These are phyloP conservation scores for Ctenicera cuprea DNA, from an alignment of 2,888 invertebrate species.

Conservation along the genomic window DNA sequence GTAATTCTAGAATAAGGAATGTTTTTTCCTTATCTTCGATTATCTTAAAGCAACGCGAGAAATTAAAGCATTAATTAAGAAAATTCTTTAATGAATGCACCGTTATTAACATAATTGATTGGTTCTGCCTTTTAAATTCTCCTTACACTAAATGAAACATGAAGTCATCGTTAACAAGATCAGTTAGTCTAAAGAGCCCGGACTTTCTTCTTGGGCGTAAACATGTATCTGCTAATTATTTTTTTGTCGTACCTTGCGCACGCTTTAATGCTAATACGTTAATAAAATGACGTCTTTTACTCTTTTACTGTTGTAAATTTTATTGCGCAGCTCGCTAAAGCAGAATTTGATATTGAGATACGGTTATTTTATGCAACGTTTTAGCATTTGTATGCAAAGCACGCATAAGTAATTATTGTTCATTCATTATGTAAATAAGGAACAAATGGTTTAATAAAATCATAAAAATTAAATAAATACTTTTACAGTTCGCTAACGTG, in stretches of 20 bases:
- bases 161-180: constrained; percentile 33
- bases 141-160: constrained; percentile 31
- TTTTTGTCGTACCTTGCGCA: not conserved
- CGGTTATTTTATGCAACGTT: constrained; percentile 21
- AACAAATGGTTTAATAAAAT: constrained; percentile 27
- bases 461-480: constrained; percentile 21
- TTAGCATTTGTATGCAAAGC: constrained; percentile 17
- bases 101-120: constrained; percentile 41
- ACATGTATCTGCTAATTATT: constrained; percentile 10
- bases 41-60: constrained; percentile 2
- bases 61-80: constrained; percentile 9
- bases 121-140: constrained; percentile 38
- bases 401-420: constrained; percentile 30
- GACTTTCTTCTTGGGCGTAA: not conserved
- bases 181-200: not conserved
- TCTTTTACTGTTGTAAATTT: constrained; percentile 16
- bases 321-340: constrained; percentile 21
- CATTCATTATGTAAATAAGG: constrained; percentile 34
- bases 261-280: constrained; percentile 24
- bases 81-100: constrained; percentile 22
- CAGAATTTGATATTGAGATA: constrained; percentile 18
- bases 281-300: constrained; percentile 25
- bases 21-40: not conserved
- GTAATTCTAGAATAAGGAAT: not conserved
- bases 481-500: not conserved